Evolutionary conservation across 1,140 invertebrate genomes (phyloP).

Genomic region (Drosophila melanica): DNA sequence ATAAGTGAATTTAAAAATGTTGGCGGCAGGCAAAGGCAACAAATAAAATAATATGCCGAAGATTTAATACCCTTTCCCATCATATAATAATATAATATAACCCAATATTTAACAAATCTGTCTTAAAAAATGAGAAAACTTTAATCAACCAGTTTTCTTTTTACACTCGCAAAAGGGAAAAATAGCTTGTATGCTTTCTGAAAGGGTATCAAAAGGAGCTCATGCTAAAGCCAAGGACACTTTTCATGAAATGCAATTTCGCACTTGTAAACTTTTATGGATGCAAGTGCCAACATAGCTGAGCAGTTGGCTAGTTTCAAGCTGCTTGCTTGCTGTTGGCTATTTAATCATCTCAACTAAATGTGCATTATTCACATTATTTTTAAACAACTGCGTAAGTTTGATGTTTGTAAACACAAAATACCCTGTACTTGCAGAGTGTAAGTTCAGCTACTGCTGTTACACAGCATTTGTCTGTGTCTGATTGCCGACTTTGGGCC

Average conservation of each 20-base stretch:
- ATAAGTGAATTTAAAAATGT: constrained; percentile 82
- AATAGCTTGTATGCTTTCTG: neutral
- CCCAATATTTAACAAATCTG: too few species aligned
- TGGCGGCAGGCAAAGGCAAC: constrained; percentile 51
- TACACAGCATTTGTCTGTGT: neutral
- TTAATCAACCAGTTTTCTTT: neutral
- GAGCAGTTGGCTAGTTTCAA: constrained; percentile 7
- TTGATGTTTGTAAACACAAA: neutral
- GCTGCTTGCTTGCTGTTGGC: constrained; percentile 33
- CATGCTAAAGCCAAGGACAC: constrained; percentile 77
- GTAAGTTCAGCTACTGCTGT: neutral
- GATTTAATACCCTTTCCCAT: neutral
- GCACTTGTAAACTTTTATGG: constrained; percentile 82
- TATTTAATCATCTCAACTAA: neutral
- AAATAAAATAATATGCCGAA: constrained; percentile 10
- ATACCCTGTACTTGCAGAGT: too few species aligned
- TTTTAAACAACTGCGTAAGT: neutral
- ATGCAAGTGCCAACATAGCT: constrained; percentile 50
- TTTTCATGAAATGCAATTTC: constrained; percentile 82
- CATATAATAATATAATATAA: neutral
- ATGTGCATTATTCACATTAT: neutral
- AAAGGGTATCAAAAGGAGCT: constrained; percentile 26
- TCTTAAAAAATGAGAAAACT: neutral
- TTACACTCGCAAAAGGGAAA: too few species aligned
- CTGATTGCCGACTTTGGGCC: neutral